Evolutionary conservation across 2,797 vertebrate genomes (phyloP), one percentile per base, ranked within the genome.

Genomic region (Pseudochirops cupreus): DNA sequence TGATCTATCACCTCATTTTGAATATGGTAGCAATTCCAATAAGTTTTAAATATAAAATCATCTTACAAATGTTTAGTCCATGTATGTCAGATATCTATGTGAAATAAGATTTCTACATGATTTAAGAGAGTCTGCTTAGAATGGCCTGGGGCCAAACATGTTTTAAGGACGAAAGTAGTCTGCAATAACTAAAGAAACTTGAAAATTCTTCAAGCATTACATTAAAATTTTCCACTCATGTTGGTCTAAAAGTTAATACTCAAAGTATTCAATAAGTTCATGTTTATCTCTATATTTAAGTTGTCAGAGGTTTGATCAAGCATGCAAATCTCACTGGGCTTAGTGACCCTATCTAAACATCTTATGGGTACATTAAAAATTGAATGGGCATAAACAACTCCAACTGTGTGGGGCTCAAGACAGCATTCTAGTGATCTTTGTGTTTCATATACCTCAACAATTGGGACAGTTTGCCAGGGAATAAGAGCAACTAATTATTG

Each of bases 401-500:
- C 97, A 97, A 97, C 98, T 97, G 98, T 94, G 98, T n/a, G 0
- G 67, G 97, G 97, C 97, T 92, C 31, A 5, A 98, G 97, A 28
- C 97, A 97, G 97, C 93, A 95, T 91, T 95, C 46, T 95, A 92
- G 96, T 97, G 97, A 98, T 98, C 98, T 99, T 28, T 96, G 96
- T 96, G 98, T 98, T 98, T 98, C 97, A 98, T 97, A 98, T 98
- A 97, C 94, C 98, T 96, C 94, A 91, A 97, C 97, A 96, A 97
- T 97, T 82, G 94, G 97, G 94, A 95, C 96, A 95, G 96, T 98
- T 97, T 98, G 98, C 98, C 97, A 95, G 94, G 98, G 98, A 99
- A 98, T 98, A 98, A 58, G 91, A 98, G 96, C 97, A 97, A 97
- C 98, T 99, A 99, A 99, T 99, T 99, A 99, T 97, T 97, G 98